Percentiles rank a stretch among this genome's conserved stretches.
phyloP scores from a whole-genome alignment of 2,113 vertebrate genomes.

The Marmota monax region DNA sequence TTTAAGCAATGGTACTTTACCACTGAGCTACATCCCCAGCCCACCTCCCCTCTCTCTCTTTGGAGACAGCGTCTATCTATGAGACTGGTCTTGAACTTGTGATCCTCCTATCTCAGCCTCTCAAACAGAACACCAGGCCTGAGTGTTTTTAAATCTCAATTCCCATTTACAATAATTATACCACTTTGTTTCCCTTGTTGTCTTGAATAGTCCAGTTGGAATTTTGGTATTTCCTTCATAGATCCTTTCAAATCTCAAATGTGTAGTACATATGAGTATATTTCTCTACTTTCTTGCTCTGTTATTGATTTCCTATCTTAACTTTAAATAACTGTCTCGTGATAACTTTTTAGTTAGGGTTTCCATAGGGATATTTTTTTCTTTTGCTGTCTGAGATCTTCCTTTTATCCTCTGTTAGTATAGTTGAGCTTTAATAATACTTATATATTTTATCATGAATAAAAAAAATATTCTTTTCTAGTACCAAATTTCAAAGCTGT shows the following conservation, averaged over 20 bases:
- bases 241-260: neutral
- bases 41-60: too few relatives aligned
- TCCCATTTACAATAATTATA: neutral
- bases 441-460: neutral
- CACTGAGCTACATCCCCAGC: too few relatives aligned
- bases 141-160: neutral
- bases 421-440: neutral
- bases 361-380: neutral
- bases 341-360: neutral
- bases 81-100: too few relatives aligned
- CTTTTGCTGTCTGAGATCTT: neutral
- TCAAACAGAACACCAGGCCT: too few relatives aligned
- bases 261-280: neutral
- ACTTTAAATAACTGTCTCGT: neutral
- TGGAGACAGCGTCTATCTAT: too few relatives aligned
- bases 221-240: neutral
- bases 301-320: slow-evolving; percentile 19
- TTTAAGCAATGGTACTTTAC: too few relatives aligned
- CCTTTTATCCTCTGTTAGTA: neutral
- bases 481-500: neutral
- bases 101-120: too few relatives aligned
- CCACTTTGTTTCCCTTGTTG: neutral
- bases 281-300: neutral
- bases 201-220: neutral
- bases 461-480: slow-evolving; percentile 44